phyloP scores from a whole-genome alignment of 1,140 invertebrate genomes.

The Oncopodura yosiiana region DNA sequence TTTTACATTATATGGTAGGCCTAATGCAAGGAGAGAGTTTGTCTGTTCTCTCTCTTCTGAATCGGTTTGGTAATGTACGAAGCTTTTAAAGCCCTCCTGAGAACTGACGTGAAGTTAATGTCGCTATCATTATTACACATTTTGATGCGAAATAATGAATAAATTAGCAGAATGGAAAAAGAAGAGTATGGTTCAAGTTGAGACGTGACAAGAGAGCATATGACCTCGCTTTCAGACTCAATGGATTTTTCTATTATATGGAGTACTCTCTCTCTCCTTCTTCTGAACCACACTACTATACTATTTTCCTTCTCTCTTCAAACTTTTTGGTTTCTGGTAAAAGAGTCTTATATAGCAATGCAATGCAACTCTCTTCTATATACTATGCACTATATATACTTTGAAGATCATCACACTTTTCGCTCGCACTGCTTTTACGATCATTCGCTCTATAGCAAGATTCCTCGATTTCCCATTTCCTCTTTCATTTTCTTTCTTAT shows the following conservation, averaged over 20 bases:
- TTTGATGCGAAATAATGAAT: constrained; percentile 37
- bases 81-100: constrained; percentile 34
- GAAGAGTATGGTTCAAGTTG: too few species aligned
- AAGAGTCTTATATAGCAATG: constrained; percentile 8
- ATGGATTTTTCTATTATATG: neutral
- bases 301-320: neutral
- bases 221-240: constrained; percentile 24
- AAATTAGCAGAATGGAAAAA: constrained; percentile 35
- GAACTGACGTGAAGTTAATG: constrained; percentile 34
- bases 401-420: constrained; percentile 33
- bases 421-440: constrained; percentile 34
- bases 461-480: constrained; percentile 30
- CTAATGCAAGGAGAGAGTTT: too few species aligned
- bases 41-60: too few species aligned
- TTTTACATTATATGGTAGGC: too few species aligned
- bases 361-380: neutral
- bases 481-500: constrained; percentile 31
- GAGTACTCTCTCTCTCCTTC: constrained; percentile 1
- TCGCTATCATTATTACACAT: constrained; percentile 37
- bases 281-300: neutral
- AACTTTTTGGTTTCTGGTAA: neutral
- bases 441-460: constrained; percentile 20
- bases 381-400: constrained; percentile 6
- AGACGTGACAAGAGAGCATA: constrained; percentile 34
- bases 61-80: constrained; percentile 33